Percentiles rank a stretch among this genome's conserved stretches.
Conservation (phyloP, 2,797 vertebrate species). For the Acrossocheilus fasciatus region DNA sequence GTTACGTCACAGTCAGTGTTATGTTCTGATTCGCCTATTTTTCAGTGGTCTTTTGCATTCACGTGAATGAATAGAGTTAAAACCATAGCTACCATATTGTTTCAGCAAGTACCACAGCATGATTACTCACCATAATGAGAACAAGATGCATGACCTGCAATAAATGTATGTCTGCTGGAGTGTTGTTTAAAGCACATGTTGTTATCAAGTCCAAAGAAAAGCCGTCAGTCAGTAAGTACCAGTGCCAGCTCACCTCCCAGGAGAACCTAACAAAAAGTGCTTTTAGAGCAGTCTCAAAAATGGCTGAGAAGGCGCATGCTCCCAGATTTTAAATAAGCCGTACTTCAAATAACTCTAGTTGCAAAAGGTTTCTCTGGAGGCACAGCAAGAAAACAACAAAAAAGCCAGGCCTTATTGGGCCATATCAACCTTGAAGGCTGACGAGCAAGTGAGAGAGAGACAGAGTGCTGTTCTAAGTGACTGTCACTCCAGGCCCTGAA, state of each 20-base stretch:
- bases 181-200: conserved; percentile 7
- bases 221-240: conserved; percentile 51
- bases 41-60: no score
- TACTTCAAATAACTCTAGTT: conserved; percentile 42
- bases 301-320: conserved; percentile 71
- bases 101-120: background rate
- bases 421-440: conserved; percentile 40
- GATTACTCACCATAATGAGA: background rate
- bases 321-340: conserved; percentile 80
- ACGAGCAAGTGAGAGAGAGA: conserved; percentile 18
- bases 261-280: conserved; percentile 77
- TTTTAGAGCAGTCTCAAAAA: conserved; percentile 78
- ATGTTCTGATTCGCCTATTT: no score
- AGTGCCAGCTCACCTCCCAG: conserved; percentile 73
- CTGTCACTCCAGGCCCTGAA: conserved; percentile 44
- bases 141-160: conserved; percentile 16
- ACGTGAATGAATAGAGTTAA: background rate
- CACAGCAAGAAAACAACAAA: conserved; percentile 10
- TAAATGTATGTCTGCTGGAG: background rate
- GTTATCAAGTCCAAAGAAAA: conserved; percentile 34
- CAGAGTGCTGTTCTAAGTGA: conserved; percentile 32
- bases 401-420: conserved; percentile 15
- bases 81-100: background rate
- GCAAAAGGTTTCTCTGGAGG: conserved; percentile 45
- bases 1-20: no score